These are phyloP conservation scores for Dipodomys ordii DNA, from an alignment of 2,113 vertebrate species.

Conservation along the genomic window DNA sequence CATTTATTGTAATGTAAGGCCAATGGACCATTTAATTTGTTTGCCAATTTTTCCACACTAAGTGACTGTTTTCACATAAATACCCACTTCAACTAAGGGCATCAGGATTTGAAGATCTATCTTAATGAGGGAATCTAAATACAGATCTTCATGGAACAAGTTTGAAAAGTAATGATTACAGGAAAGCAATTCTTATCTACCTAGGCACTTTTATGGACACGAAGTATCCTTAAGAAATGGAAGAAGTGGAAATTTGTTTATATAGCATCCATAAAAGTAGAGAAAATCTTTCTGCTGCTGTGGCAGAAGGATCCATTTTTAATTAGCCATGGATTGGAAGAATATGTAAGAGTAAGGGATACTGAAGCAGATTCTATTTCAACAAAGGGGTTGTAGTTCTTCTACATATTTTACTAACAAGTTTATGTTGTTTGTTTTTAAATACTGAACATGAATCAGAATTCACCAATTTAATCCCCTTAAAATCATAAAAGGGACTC, in stretches of 20 bases:
- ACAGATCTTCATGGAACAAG: conserved; percentile 16
- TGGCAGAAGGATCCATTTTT: background rate
- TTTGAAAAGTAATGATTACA: background rate
- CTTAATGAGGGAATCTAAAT: conserved; percentile 11
- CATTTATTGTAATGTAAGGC: background rate
- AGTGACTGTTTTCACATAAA: conserved; percentile 13
- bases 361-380: background rate
- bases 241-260: conserved; percentile 5
- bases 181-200: background rate
- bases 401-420: background rate
- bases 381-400: conserved; percentile 5
- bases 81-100: background rate
- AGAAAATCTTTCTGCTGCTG: background rate
- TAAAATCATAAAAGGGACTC: conserved; percentile 40
- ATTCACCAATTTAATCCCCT: conserved; percentile 45
- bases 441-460: conserved; percentile 36
- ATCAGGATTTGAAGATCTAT: conserved; percentile 17
- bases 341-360: background rate
- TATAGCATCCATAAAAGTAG: background rate
- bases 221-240: background rate
- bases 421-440: background rate
- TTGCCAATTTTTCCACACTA: conserved; percentile 13
- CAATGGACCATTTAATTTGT: conserved; percentile 25
- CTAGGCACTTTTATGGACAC: background rate
- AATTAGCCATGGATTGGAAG: background rate